These are phyloP conservation scores for Brevimyrus niger DNA, from an alignment of 2,113 vertebrate genomes.

Conservation along the genomic window DNA sequence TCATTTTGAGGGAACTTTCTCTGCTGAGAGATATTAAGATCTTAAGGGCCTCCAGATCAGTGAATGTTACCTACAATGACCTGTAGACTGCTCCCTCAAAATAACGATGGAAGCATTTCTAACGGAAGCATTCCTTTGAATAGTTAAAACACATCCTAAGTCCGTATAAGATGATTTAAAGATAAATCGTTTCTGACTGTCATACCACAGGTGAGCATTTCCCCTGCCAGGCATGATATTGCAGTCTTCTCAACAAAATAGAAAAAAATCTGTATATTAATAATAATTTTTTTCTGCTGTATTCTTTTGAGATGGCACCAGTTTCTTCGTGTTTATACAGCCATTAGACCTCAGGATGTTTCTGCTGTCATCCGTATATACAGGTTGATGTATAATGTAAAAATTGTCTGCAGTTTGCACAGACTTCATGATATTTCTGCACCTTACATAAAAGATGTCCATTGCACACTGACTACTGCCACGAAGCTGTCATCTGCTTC, in stretches of 20 bases:
- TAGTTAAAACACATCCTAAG: neutral
- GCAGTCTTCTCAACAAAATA: neutral
- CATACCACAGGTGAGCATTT: neutral
- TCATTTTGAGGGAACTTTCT: neutral
- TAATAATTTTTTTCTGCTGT: neutral
- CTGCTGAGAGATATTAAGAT: neutral
- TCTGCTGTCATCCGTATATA: neutral
- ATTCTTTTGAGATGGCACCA: neutral
- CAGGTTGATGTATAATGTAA: neutral
- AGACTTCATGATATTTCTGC: neutral
- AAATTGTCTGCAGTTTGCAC: neutral
- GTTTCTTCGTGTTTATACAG: neutral
- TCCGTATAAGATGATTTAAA: neutral
- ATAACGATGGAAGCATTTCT: neutral
- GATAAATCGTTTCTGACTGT: neutral
- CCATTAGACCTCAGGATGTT: neutral
- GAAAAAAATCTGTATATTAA: neutral
- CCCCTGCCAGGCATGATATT: neutral
- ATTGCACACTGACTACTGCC: neutral
- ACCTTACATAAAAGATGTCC: neutral
- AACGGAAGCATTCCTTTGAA: neutral
- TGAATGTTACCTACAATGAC: neutral
- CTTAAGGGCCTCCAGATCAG: neutral
- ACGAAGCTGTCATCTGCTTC: neutral
- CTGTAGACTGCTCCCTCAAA: neutral